Conservation (phyloP, 1,140 invertebrate species). For the Caenorhabditis inopinata region DNA sequence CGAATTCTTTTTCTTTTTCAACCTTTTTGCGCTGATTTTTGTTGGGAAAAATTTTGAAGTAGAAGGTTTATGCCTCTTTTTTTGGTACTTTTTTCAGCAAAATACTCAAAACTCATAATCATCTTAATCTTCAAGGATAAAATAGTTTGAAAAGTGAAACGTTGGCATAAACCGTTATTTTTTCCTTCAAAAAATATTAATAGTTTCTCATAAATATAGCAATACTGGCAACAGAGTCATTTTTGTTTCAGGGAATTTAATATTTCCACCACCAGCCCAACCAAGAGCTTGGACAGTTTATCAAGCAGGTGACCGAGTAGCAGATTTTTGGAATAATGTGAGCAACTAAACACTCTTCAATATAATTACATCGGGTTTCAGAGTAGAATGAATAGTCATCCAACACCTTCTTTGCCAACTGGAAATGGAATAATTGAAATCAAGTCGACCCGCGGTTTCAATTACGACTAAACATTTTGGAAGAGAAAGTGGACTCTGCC, state of each 20-base stretch:
- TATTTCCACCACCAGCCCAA: not conserved
- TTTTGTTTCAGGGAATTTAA: not conserved
- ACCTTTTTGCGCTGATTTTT: no score
- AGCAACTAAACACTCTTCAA: not conserved
- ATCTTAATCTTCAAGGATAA: no score
- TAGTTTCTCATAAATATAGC: not conserved
- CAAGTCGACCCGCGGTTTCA: not conserved
- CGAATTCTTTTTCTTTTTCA: no score
- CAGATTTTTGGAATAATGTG: not conserved
- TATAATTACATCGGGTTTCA: not conserved
- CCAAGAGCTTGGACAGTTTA: not conserved
- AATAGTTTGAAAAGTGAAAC: no score
- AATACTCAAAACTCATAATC: no score
- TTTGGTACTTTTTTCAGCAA: not conserved
- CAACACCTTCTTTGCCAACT: not conserved
- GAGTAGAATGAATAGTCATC: not conserved
- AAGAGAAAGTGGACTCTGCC: no score
- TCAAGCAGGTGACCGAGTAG: not conserved
- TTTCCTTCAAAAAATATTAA: not conserved
- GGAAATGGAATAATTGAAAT: not conserved
- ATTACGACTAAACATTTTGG: no score
- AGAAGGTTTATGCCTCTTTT: no score
- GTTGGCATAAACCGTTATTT: no score
- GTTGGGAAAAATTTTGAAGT: no score
- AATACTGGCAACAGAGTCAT: no score